phyloP scores from a whole-genome alignment of 2,888 invertebrate species.

The Acanthosepion lycidas region DNA sequence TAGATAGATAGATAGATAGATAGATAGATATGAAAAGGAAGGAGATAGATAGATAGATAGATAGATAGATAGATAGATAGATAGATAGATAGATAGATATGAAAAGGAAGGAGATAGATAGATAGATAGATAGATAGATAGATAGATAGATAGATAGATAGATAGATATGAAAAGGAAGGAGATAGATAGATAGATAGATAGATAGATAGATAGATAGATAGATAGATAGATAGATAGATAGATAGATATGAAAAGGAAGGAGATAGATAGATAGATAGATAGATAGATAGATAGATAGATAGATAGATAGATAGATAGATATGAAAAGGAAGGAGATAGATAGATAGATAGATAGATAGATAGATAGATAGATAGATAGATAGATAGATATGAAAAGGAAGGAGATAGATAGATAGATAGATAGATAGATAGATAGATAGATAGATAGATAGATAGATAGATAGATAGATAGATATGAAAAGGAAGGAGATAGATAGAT shows the following conservation, averaged over 20 bases:
- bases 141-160: neutral
- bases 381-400: neutral
- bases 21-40: neutral
- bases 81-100: neutral
- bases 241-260: neutral
- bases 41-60: neutral
- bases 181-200: too few relatives aligned
- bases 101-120: neutral
- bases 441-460: neutral
- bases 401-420: too few relatives aligned
- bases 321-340: neutral
- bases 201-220: too few relatives aligned
- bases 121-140: neutral
- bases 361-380: neutral
- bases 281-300: neutral
- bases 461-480: neutral
- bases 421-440: too few relatives aligned
- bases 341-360: neutral
- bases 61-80: neutral
- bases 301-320: neutral
- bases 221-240: too few relatives aligned
- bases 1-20: neutral
- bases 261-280: neutral
- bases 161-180: too few relatives aligned
- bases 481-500: neutral